These are phyloP conservation scores for Mionectes macconnelli DNA, from an alignment of 2,113 vertebrate species.

Conservation along the genomic window DNA sequence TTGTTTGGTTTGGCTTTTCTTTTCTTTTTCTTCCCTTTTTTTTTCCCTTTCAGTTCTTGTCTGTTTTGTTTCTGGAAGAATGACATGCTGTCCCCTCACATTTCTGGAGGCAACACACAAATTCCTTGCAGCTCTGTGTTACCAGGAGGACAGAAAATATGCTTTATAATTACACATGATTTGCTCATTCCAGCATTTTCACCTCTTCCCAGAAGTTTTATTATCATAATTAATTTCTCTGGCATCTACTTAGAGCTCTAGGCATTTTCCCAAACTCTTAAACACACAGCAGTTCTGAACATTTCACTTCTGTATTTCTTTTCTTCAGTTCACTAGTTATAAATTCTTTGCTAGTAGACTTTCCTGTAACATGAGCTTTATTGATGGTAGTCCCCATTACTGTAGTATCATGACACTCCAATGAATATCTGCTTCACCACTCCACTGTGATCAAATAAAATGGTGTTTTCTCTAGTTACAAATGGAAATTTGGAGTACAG, in stretches of 20 bases:
- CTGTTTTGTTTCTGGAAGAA: constrained; percentile 32
- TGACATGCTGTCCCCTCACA: background rate
- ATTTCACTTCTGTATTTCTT: background rate
- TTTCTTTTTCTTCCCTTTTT: background rate
- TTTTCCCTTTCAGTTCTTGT: background rate
- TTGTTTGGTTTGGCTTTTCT: constrained; percentile 42
- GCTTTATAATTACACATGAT: constrained; percentile 24
- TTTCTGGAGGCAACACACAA: constrained; percentile 36
- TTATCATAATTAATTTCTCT: constrained; percentile 58
- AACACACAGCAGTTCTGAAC: background rate
- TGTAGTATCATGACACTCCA: background rate
- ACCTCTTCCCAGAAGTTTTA: constrained; percentile 55
- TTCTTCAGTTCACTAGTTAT: background rate
- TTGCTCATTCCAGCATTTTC: constrained; percentile 35
- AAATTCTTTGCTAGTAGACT: background rate
- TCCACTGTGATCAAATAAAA: background rate
- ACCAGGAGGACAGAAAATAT: constrained; percentile 2
- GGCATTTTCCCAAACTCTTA: constrained; percentile 47
- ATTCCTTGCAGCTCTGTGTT: background rate
- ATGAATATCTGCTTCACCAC: background rate
- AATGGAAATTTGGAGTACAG: background rate
- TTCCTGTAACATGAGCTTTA: background rate
- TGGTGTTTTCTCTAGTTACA: background rate
- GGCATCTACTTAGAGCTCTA: constrained; percentile 33
- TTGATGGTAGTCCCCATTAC: background rate